Percentiles rank a stretch among this genome's conserved stretches.
phyloP scores from a whole-genome alignment of 2,888 invertebrate species.

The Labia minor region DNA sequence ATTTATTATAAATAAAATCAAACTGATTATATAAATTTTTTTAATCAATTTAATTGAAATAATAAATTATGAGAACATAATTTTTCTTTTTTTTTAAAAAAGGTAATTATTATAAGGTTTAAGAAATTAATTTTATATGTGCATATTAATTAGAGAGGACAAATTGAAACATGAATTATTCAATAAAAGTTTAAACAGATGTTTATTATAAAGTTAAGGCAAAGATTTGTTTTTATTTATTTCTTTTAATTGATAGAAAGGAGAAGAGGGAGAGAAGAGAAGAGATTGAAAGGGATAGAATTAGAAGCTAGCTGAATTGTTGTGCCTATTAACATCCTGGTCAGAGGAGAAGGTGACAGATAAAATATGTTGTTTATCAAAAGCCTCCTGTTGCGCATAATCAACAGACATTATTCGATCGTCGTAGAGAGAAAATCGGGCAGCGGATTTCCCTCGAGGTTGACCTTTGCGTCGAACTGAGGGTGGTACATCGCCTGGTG shows the following conservation, averaged over 20 bases:
- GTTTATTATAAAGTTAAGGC: not conserved
- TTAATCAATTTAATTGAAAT: no score
- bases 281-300: not conserved
- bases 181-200: not conserved
- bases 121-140: not conserved
- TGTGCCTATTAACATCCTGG: not conserved
- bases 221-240: no score
- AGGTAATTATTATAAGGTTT: not conserved
- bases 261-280: not conserved
- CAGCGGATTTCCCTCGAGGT: constrained; percentile 49
- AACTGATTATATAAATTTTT: no score
- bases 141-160: no score
- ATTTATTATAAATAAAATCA: no score
- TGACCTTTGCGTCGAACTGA: constrained; percentile 57
- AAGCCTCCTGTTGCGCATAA: constrained; percentile 32
- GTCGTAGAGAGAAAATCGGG: constrained; percentile 71
- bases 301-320: constrained; percentile 7
- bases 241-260: not conserved
- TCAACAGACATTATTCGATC: constrained; percentile 74
- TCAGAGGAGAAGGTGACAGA: not conserved
- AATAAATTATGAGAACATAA: not conserved
- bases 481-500: constrained; percentile 70
- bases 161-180: not conserved
- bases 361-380: not conserved
- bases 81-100: not conserved